Evolutionary conservation across 1,140 invertebrate genomes (phyloP).

Genomic region (Pissodes strobi): DNA sequence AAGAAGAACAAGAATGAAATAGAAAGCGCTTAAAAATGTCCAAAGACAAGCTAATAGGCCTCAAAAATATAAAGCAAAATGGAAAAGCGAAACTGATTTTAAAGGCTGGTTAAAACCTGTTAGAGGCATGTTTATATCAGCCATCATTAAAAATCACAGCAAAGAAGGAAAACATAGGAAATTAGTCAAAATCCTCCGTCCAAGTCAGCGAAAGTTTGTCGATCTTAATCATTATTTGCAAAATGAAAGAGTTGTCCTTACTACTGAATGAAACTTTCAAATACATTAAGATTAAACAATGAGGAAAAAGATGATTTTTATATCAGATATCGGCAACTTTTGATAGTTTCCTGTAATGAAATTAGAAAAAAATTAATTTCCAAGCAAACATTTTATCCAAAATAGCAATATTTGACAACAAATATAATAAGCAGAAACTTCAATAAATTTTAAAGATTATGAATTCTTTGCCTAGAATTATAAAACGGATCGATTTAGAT

Average conservation of each 20-base stretch:
- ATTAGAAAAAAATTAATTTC: background rate
- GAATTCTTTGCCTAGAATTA: background rate
- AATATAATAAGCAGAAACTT: background rate
- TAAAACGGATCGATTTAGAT: background rate
- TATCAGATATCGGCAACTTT: background rate
- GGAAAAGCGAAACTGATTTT: too few relatives aligned
- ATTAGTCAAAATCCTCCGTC: too few relatives aligned
- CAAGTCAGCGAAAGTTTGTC: background rate
- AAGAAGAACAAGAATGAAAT: too few relatives aligned
- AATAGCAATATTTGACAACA: background rate
- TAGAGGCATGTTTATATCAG: too few relatives aligned
- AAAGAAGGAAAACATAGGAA: too few relatives aligned
- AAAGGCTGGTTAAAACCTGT: too few relatives aligned
- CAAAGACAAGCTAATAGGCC: too few relatives aligned
- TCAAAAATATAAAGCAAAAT: too few relatives aligned
- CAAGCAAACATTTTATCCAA: background rate
- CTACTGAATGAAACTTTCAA: background rate
- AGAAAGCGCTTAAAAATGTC: too few relatives aligned
- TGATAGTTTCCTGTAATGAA: background rate
- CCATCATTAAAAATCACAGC: too few relatives aligned
- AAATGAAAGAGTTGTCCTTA: background rate
- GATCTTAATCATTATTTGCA: background rate
- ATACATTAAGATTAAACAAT: background rate
- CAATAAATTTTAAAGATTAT: background rate
- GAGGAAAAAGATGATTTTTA: constrained; percentile 1